Base-by-base conservation (phyloP, 2,888 invertebrate species). In the Hanleya hanleyi region DNA sequence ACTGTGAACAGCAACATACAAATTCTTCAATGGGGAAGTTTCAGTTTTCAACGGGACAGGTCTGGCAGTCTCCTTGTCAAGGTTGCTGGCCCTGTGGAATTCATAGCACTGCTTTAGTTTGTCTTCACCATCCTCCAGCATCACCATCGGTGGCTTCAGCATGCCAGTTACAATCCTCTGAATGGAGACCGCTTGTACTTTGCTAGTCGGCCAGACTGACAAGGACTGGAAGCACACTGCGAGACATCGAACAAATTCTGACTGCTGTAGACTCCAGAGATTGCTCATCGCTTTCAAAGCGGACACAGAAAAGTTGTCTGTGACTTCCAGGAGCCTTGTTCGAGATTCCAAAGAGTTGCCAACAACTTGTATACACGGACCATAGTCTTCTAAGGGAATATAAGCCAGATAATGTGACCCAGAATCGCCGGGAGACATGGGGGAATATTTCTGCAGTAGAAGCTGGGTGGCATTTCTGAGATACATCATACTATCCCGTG, bases 1-100 rank as follows among this genome's bases (percentile, higher is more conserved):
- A 71, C 88, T 88, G 77, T 88, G 87, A 6, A 88, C 79, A 22
- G 86, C 85, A 50, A 82, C 75, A 75, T 81, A 74, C 26, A 84
- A 67, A 61, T 78, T 79, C 22, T 65, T 62, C 22, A 37, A 12
- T 18, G 29, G 35, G 9, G 36, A 35, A 18, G n/a, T 37, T 4
- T 9, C 37, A 3, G 5, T 18, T 49, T 3, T 49, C 1, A 4
- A 7, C 18, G 35, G n/a, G 22, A 51, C n/a, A 33, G 50, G 32
- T 49, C n/a, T 22, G 18, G 18, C 4, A 15, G 2, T 18, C 9
- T 38, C 15, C 9, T 47, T 38, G 3, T 18, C 33, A 36, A 15
- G 9, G 12, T 41, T 47, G 22, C 38, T 5, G 47, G 67, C 41
- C n/a, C 32, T 4, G 26, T 67, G 67, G 47, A 32, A 49, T n/a